These are phyloP conservation scores for Bombyx mori DNA, from an alignment of 1,140 invertebrate species.

Conservation along the genomic window DNA sequence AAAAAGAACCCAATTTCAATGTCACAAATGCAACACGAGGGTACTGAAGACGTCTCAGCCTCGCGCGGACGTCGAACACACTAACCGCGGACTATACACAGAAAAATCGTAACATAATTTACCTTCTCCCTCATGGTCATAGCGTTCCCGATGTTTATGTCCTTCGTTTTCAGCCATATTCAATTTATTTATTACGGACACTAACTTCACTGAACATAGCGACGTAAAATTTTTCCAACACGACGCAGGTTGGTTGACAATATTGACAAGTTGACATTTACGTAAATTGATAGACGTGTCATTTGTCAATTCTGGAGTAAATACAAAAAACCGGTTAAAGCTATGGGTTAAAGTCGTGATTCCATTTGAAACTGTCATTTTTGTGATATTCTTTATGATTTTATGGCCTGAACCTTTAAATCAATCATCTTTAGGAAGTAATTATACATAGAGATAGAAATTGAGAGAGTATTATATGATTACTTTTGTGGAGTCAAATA, in stretches of 20 bases:
- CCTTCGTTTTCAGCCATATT: slow-evolving; percentile 65
- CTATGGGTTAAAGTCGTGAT: no score
- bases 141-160: slow-evolving; percentile 61
- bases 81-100: slow-evolving; percentile 43
- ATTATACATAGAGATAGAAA: no score
- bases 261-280: slow-evolving; percentile 3
- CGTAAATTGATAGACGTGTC: slow-evolving; percentile 10
- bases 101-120: slow-evolving; percentile 59
- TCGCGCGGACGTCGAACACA: slow-evolving; percentile 32
- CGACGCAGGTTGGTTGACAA: slow-evolving; percentile 43
- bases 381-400: no score
- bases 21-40: slow-evolving; percentile 63
- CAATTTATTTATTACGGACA: slow-evolving; percentile 67
- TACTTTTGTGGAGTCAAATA: no score
- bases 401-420: no score
- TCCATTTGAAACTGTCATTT: no score
- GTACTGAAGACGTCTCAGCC: slow-evolving; percentile 38
- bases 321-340: no score
- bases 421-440: no score
- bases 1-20: slow-evolving; percentile 69
- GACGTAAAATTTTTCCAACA: slow-evolving; percentile 65
- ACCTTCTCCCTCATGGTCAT: slow-evolving; percentile 67
- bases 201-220: slow-evolving; percentile 66
- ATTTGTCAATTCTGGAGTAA: slow-evolving; percentile 11
- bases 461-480: no score